Conservation (phyloP, 2,797 vertebrate species). For the Catostomus latipinnis region DNA sequence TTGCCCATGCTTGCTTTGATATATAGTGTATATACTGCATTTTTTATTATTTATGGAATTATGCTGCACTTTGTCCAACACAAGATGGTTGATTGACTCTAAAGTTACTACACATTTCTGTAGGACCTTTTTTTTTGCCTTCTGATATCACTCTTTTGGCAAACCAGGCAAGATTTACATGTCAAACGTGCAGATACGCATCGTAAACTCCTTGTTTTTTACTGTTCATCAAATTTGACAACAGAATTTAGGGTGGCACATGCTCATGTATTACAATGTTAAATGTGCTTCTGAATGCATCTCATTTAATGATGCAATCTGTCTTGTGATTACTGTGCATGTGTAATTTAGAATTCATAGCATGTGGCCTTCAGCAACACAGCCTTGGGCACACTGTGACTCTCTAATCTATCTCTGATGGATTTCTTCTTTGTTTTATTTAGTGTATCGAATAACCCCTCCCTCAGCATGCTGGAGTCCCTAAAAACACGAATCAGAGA, state of each 20-base stretch:
- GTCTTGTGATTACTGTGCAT: constrained; percentile 25
- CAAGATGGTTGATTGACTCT: background rate
- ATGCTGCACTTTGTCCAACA: background rate
- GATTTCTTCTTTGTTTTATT: constrained; percentile 40
- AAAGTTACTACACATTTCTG: background rate
- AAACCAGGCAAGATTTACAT: background rate
- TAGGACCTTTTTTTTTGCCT: background rate
- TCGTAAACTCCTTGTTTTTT: background rate
- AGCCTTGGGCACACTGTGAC: constrained; percentile 2
- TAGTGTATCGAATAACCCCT: constrained; percentile 90
- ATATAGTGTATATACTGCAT: background rate
- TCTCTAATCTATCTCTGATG: constrained; percentile 34
- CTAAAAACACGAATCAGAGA: constrained; percentile 97
- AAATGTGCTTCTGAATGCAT: constrained; percentile 22
- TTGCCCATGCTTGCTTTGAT: background rate
- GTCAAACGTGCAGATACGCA: background rate
- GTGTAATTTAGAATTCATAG: constrained; percentile 46
- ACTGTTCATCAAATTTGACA: background rate
- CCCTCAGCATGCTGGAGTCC: constrained; percentile 92
- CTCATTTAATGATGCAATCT: constrained; percentile 39
- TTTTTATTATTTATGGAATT: background rate
- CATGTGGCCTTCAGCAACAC: constrained; percentile 29
- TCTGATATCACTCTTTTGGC: background rate
- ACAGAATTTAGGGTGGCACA: constrained; percentile 1
- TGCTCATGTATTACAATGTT: constrained; percentile 4